phyloP scores from a whole-genome alignment of 2,113 vertebrate genomes.

The Oreamnos americanus region DNA sequence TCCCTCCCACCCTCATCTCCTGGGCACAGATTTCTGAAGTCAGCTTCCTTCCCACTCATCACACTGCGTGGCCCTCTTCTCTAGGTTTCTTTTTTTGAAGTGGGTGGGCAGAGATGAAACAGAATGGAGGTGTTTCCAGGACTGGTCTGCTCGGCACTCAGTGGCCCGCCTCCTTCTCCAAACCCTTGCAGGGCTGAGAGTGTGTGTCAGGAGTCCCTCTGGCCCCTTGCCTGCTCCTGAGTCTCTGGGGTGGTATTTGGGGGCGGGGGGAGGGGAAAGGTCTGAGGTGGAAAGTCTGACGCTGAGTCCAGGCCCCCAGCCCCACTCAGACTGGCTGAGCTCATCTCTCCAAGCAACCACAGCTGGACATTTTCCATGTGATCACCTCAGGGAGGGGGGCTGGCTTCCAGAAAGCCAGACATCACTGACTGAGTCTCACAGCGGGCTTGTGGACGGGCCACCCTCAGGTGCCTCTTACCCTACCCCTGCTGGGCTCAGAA shows the following conservation, averaged over 20 bases:
- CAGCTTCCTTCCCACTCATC: background rate
- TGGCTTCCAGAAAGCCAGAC: slow-evolving; percentile 35
- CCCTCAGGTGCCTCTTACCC: background rate
- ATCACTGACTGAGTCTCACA: background rate
- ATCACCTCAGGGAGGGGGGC: slow-evolving; percentile 59
- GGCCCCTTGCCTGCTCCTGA: slow-evolving; percentile 48
- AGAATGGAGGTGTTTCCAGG: background rate
- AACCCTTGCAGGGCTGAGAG: background rate
- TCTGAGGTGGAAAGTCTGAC: slow-evolving; percentile 71
- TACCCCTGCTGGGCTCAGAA: background rate
- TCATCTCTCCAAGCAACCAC: slow-evolving; percentile 66
- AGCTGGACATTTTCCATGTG: slow-evolving; percentile 66
- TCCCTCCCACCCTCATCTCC: too few relatives aligned
- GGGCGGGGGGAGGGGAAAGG: slow-evolving; percentile 5
- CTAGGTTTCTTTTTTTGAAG: background rate
- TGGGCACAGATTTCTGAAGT: background rate
- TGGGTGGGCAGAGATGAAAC: background rate
- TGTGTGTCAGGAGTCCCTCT: slow-evolving; percentile 38
- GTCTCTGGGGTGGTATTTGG: slow-evolving; percentile 54
- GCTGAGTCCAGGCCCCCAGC: slow-evolving; percentile 55
- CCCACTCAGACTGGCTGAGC: slow-evolving; percentile 60
- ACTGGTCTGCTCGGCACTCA: background rate
- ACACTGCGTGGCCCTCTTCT: background rate
- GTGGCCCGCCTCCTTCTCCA: background rate
- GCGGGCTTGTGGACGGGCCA: background rate